Base-by-base conservation (phyloP, 2,888 invertebrate genomes). In the Noctuana brunneofusca region DNA sequence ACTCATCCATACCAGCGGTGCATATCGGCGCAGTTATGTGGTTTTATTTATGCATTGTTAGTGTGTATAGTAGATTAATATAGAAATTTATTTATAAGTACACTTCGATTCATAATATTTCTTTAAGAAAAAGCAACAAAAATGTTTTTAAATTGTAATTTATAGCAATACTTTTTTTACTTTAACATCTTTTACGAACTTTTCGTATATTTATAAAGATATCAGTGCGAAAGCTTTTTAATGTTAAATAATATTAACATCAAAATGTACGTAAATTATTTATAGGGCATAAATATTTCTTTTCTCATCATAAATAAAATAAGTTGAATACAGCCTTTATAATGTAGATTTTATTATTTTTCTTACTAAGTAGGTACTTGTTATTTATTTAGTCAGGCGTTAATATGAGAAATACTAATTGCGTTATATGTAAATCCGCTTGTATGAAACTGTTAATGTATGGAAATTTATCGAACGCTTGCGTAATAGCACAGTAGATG, bases 1-100 rank as follows among this genome's bases (percentile, higher is more conserved):
- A 87, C 87, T 82, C 90, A 83, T 89, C 91, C 91, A 87, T 87
- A 89, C 91, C 91, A 91, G 91, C 81, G 91, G 91, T 91, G 91
- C 89, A 91, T 91, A 91, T 90, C 91, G 84, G 75, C 76, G 76
- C 78, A 75, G 48, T 60, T 54, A 75, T 81, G 80, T 85, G 75
- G 74, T 68, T 67, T 73, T 71, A 71, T 71, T 71, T 75, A 75
- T 78, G 77, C 71, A 71, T 74, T 72, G 80, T 76, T 73, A 71
- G 79, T 76, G 63, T 69, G 14, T 66, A 69, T 66, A 73, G 68
- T 58, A 67, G 14, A 63, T 38, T 43, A 57, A 64, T 41, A 20
- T 27, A 63, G 48, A 30, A 49, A 24, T 24, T 49, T 49, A 24
- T 20, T 22, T 49, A 46, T 18, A 12, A 32, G 8, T 9, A 24